phyloP scores from a whole-genome alignment of 2,113 vertebrate species.

The Campylomormyrus numenius region DNA sequence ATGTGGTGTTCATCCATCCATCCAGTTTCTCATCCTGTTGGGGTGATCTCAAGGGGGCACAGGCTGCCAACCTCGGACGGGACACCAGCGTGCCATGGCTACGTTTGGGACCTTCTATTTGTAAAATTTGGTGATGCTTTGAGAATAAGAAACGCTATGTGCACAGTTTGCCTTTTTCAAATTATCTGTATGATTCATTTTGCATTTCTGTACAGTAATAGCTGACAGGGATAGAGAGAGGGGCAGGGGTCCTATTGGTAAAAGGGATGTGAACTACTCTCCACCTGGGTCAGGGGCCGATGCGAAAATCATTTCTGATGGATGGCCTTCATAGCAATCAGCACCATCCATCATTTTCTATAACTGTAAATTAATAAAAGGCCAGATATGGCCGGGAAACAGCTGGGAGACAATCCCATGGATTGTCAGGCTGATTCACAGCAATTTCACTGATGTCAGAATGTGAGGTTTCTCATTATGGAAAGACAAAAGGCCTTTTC shows the following conservation, averaged over 20 bases:
- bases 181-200: neutral
- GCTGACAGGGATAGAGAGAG: neutral
- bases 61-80: neutral
- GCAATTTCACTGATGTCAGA: conserved; percentile 16
- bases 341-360: neutral
- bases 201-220: neutral
- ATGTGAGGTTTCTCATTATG: neutral
- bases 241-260: neutral
- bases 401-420: neutral
- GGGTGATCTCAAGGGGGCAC: neutral
- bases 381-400: neutral
- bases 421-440: conserved; percentile 21
- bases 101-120: no score
- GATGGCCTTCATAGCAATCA: neutral
- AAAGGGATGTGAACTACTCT: neutral
- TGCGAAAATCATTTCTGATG: conserved; percentile 8
- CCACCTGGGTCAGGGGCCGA: neutral
- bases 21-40: neutral
- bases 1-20: neutral
- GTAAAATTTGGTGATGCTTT: neutral
- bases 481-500: neutral
- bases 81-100: neutral
- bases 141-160: neutral
- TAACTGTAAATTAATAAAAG: conserved; percentile 17
- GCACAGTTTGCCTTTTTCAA: neutral